Evolutionary conservation across 2,888 invertebrate species (phyloP), one percentile per base, ranked within the genome.

Genomic region (Dichetophora obliterata): DNA sequence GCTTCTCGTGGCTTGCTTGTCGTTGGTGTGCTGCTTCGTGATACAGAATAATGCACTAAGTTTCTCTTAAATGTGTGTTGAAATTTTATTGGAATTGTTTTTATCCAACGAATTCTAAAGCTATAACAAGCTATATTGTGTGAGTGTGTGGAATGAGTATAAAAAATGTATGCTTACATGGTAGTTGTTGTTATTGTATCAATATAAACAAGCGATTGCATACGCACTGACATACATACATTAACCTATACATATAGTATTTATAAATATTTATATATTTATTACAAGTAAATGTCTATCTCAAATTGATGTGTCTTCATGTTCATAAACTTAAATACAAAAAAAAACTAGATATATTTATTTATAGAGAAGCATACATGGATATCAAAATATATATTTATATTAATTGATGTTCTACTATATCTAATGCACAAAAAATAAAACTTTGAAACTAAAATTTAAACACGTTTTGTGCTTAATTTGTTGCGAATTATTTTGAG

Each of bases 261-360:
- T 4, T 4, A 31, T 59, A 59, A 9, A 24, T 59, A 59, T 59
- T 19, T 31, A 31, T 4, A 31, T 59, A 59, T 24, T 59, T 59
- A 59, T 59, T 19, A 8, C 57, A 37, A 37, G 24, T 27, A 50
- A 68, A 50, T 68, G 50, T 68, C 48, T 68, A 68, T 68, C 68
- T 68, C 68, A 68, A 66, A 66, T 68, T 68, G 68, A 68, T 68
- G 68, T 68, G 68, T 68, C 68, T 68, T 68, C 68, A 68, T 68
- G 68, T 68, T 68, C 68, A 68, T 68, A 9, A 19, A 48, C 27
- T 48, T 24, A 19, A 68, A 68, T 5, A 11, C 24, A 1, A 37
- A 71, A 5, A 3, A 52, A 71, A 22, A 57, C 8, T 31, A 57
- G 34, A 71, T 59, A 71, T 71, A 71, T 71, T 71, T 70, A 54